Evolutionary conservation across 2,888 invertebrate species (phyloP).

Genomic region (Watsonalla binaria): DNA sequence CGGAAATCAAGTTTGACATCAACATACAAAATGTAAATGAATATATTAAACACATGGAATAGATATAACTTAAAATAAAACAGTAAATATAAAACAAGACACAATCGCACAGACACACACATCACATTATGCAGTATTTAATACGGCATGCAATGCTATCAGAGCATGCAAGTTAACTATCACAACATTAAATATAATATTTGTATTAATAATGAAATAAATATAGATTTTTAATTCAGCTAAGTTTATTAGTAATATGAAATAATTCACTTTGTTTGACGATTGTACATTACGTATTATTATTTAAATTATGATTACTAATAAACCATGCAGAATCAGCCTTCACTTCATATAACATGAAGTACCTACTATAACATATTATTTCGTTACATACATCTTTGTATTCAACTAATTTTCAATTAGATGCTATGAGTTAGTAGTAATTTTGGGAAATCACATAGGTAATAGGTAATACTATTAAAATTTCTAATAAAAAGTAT

Average conservation of each 20-base stretch:
- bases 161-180: constrained; percentile 30
- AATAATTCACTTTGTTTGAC: neutral
- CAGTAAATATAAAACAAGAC: neutral
- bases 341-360: neutral
- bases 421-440: too few species aligned
- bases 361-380: too few species aligned
- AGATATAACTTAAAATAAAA: neutral
- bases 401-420: too few species aligned
- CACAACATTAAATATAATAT: neutral
- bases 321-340: neutral
- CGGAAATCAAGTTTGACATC: too few species aligned
- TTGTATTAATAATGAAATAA: neutral
- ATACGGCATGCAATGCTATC: constrained; percentile 36
- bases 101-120: constrained; percentile 3
- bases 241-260: neutral
- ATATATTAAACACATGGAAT: neutral
- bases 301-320: neutral
- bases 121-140: neutral
- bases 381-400: too few species aligned
- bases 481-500: too few species aligned
- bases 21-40: neutral
- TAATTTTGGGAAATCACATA: too few species aligned
- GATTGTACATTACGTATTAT: too few species aligned
- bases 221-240: neutral
- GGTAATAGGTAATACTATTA: too few species aligned